These are phyloP conservation scores for Hydroisotoma schaefferi DNA, from an alignment of 2,888 invertebrate genomes.

Conservation along the genomic window DNA sequence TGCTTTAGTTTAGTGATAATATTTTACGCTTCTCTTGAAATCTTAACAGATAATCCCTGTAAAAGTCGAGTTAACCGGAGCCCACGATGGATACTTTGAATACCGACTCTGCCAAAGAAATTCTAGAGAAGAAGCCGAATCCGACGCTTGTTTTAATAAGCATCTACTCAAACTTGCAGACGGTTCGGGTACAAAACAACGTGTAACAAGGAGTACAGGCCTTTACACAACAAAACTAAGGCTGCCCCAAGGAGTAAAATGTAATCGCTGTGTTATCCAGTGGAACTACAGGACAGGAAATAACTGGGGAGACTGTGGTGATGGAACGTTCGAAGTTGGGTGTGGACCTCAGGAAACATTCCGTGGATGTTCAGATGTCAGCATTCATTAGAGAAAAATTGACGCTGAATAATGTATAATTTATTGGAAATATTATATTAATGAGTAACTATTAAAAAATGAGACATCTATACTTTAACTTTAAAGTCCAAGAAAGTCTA, in stretches of 20 bases:
- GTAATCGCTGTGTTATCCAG: conserved; percentile 23
- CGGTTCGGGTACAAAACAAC: conserved; percentile 14
- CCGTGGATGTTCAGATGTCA: conserved; percentile 30
- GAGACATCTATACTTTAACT: neutral
- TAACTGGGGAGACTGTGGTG: conserved; percentile 20
- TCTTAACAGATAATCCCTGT: conserved; percentile 12
- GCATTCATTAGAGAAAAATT: conserved; percentile 17
- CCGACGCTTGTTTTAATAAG: conserved; percentile 22
- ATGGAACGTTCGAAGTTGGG: conserved; percentile 23
- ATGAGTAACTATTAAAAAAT: neutral
- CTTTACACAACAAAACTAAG: conserved; percentile 17
- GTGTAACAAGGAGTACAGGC: conserved; percentile 13
- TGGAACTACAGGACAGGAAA: conserved; percentile 26
- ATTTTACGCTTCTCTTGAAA: neutral
- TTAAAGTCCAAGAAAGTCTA: conserved; percentile 2
- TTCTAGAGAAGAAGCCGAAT: conserved; percentile 20
- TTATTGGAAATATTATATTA: neutral
- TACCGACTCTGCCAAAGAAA: conserved; percentile 24
- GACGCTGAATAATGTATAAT: conserved; percentile 5
- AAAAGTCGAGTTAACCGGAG: conserved; percentile 17
- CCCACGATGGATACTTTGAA: conserved; percentile 26
- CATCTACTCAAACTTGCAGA: conserved; percentile 21
- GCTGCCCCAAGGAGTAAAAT: conserved; percentile 17
- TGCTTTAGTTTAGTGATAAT: neutral
- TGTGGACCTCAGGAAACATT: conserved; percentile 39